Percentiles rank a stretch among this genome's conserved stretches.
Conservation (phyloP, 2,797 vertebrate genomes). For the Periparus ater region DNA sequence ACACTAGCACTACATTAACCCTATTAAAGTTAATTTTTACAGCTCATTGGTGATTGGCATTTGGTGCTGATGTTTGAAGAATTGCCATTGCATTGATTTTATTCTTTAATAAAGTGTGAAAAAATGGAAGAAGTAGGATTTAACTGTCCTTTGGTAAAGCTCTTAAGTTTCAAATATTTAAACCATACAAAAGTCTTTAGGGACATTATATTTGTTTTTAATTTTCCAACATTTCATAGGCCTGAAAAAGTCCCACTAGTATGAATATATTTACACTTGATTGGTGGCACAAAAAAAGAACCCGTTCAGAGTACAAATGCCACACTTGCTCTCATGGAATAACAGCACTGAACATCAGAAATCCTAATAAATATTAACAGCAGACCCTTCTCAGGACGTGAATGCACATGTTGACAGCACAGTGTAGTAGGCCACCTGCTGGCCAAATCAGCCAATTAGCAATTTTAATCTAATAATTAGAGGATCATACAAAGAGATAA, state of each 20-base stretch:
- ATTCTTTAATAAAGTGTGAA: conserved; percentile 45
- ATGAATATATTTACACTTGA: background rate
- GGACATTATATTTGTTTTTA: conserved; percentile 14
- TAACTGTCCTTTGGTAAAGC: conserved; percentile 19
- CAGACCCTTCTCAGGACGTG: background rate
- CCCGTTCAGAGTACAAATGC: background rate
- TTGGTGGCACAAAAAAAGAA: background rate
- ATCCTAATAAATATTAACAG: background rate
- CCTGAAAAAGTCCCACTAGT: conserved; percentile 2
- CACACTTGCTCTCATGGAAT: background rate
- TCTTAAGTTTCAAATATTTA: conserved; percentile 26
- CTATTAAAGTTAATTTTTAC: conserved; percentile 58
- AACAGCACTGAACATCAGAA: background rate
- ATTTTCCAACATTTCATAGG: conserved; percentile 19
- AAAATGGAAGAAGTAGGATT: conserved; percentile 16
- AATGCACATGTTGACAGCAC: conserved; percentile 15
- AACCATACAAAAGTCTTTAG: conserved; percentile 5
- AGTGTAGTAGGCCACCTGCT: conserved; percentile 78
- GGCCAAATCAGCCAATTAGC: conserved; percentile 71
- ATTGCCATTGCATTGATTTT: conserved; percentile 47
- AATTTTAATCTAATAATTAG: conserved; percentile 5
- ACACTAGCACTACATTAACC: conserved; percentile 31
- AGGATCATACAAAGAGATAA: background rate
- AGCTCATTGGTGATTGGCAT: conserved; percentile 60
- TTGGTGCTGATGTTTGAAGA: conserved; percentile 46